Evolutionary conservation across 2,888 invertebrate genomes (phyloP).

Genomic region (Merodon equestris): DNA sequence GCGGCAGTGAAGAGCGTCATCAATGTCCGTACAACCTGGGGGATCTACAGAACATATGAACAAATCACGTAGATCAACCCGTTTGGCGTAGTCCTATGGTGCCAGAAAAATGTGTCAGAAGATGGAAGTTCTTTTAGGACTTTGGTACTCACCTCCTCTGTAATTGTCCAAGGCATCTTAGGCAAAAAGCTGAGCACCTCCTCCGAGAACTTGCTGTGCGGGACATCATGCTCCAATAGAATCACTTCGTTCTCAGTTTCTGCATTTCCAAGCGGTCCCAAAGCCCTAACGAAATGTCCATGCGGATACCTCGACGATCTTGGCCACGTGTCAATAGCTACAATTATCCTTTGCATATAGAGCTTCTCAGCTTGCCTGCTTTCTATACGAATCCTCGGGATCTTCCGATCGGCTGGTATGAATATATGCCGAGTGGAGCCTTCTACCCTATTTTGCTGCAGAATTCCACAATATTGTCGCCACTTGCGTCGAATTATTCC

Average conservation of each 20-base stretch:
- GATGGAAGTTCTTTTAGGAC: neutral
- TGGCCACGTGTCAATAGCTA: slow-evolving; percentile 98
- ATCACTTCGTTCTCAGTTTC: slow-evolving; percentile 98
- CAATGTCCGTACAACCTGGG: slow-evolving; percentile 99
- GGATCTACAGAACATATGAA: slow-evolving; percentile 98
- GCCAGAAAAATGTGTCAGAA: slow-evolving; percentile 16
- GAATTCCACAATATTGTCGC: slow-evolving; percentile 98
- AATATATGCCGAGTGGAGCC: slow-evolving; percentile 90
- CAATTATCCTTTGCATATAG: slow-evolving; percentile 92
- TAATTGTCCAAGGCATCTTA: slow-evolving; percentile 92
- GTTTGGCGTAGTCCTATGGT: slow-evolving; percentile 85
- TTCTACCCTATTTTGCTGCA: slow-evolving; percentile 87
- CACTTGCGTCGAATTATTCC: slow-evolving; percentile 97
- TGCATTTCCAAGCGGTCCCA: slow-evolving; percentile 96
- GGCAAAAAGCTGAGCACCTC: slow-evolving; percentile 96
- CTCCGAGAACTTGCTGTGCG: slow-evolving; percentile 96
- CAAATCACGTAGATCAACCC: slow-evolving; percentile 91
- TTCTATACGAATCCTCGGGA: slow-evolving; percentile 97
- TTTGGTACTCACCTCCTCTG: slow-evolving; percentile 84
- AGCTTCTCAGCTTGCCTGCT: slow-evolving; percentile 93
- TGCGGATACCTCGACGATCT: slow-evolving; percentile 93
- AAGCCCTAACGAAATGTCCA: slow-evolving; percentile 96
- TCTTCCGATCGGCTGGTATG: slow-evolving; percentile 94
- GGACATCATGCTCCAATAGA: slow-evolving; percentile 97
- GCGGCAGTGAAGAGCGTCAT: slow-evolving; percentile 97